Conservation (phyloP, 2,888 invertebrate species). For the Stratiomys singularior region DNA sequence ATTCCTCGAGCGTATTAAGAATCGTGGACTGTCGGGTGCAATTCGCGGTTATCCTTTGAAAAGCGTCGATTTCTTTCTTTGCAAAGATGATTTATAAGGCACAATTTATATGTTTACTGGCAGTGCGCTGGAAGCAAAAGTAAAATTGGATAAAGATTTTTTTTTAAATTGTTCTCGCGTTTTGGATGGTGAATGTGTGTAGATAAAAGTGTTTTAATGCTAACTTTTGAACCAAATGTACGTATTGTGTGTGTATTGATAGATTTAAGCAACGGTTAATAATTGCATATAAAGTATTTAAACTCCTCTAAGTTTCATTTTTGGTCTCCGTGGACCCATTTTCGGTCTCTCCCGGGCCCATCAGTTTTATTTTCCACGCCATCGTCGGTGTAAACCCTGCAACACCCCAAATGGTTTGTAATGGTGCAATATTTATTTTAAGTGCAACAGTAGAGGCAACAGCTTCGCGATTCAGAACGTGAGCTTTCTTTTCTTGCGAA, state of each 20-base stretch:
- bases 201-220: no score
- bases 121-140: not conserved
- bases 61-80: slow-evolving; percentile 3
- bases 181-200: no score
- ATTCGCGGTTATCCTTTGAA: slow-evolving; percentile 31
- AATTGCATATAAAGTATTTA: no score
- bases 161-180: no score
- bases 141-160: not conserved
- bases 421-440: slow-evolving; percentile 37
- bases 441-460: slow-evolving; percentile 36
- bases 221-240: no score
- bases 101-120: not conserved
- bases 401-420: not conserved
- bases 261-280: no score
- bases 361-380: no score
- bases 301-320: no score
- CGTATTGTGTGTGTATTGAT: no score
- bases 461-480: not conserved
- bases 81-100: not conserved
- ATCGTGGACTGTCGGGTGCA: slow-evolving; percentile 22
- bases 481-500: slow-evolving; percentile 25
- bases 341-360: no score
- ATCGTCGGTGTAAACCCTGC: slow-evolving; percentile 6
- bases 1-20: not conserved
- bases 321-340: no score